Percentiles rank a stretch among this genome's conserved stretches.
Evolutionary conservation across 2,113 vertebrate genomes (phyloP).

Genomic region (Podiceps cristatus): DNA sequence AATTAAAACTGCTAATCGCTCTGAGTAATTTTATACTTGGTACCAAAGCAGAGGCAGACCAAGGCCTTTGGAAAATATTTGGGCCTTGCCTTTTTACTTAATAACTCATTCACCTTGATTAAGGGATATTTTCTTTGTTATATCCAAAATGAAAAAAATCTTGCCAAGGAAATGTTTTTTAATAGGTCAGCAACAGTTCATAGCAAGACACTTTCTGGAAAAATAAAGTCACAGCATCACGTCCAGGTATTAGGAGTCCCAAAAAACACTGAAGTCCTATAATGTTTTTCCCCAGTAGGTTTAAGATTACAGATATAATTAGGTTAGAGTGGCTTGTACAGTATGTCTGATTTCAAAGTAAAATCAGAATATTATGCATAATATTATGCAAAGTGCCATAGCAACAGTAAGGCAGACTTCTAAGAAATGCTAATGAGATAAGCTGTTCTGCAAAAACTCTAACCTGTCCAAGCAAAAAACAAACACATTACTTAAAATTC

Average conservation of each 20-base stretch:
- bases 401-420: constrained; percentile 54
- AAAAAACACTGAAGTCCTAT: background rate
- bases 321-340: constrained; percentile 29
- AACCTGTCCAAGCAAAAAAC: constrained; percentile 35
- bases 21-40: background rate
- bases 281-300: background rate
- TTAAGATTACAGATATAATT: constrained; percentile 46
- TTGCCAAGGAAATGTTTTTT: background rate
- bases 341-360: constrained; percentile 64
- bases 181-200: background rate
- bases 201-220: background rate
- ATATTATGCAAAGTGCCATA: constrained; percentile 56
- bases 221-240: background rate
- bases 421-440: constrained; percentile 64
- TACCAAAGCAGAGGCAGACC: background rate
- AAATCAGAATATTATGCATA: constrained; percentile 53
- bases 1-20: background rate
- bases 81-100: background rate
- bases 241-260: background rate
- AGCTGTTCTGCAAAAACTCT: constrained; percentile 38
- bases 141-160: background rate
- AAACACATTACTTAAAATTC: constrained; percentile 4
- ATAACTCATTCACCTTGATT: fast-evolving
- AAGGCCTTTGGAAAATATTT: background rate
- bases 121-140: background rate